Base-by-base conservation (phyloP, 2,888 invertebrate species). In the Cynaeus angustus region DNA sequence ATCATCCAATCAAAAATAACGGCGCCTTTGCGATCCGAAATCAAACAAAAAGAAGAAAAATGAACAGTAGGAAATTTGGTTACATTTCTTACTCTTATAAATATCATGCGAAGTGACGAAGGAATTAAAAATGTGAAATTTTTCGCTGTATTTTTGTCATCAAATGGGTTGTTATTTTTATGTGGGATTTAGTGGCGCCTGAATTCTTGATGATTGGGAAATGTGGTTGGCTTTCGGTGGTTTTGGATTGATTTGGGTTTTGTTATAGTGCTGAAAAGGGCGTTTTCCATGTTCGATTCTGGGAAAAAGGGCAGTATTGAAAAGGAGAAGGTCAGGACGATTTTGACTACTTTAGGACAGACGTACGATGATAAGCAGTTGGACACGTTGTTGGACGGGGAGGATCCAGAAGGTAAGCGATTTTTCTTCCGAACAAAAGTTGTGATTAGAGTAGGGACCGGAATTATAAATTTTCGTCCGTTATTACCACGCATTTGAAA, bases 201-300 rank as follows among this genome's bases (percentile, higher is more conserved):
- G 41, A 62, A 61, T 62, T 62, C 61, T 56, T 59, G 48, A 33
- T 61, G 46, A 48, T 46, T 64, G 21, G 50, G 30, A 43, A 37
- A 46, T 46, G 46, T 9, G 16, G 26, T 30, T 56, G 37, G 70
- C 21, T 46, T 46, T 41, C 3, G 41, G 2, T 56, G 37, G 70
- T 9, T 46, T 46, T 41, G 12, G 41, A 12, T 41, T 41, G n/a
- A 41, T 41, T 41, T 41, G n/a, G 5, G 7, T 2, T 12, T 46
- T 30, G 13, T 78, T 83, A 53, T 80, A 94, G 94, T 94, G 90
- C 88, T 94, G 70, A 88, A 90, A 77, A 89, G 92, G 78, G 94
- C 93, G 13, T 94, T 94, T 87, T 90, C 92, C 82, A 94, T 94
- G 94, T 94, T 94, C 86, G 94, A 94, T 85, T 92, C 92, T 16